Evolutionary conservation across 2,888 invertebrate genomes (phyloP).

Genomic region (Drosophila bunnanda): DNA sequence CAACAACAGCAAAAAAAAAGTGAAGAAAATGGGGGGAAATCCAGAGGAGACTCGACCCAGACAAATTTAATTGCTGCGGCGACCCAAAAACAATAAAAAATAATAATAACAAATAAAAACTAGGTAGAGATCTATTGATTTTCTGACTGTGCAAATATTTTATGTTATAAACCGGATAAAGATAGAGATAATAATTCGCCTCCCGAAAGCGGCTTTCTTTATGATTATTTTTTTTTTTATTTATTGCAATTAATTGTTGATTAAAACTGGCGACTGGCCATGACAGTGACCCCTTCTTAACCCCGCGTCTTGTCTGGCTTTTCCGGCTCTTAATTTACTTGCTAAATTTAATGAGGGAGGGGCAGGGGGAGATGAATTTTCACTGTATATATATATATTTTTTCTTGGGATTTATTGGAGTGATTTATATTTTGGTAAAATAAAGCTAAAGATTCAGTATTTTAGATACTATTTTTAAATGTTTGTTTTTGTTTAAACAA

Average conservation of each 20-base stretch:
- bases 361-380: not conserved
- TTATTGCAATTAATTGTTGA: conserved; percentile 67
- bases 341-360: conserved; percentile 45
- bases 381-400: too few relatives aligned
- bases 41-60: conserved; percentile 35
- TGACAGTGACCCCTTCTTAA: conserved; percentile 32
- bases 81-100: conserved; percentile 52
- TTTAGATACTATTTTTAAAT: not conserved
- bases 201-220: conserved; percentile 56
- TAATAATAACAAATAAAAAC: not conserved
- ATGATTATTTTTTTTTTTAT: conserved; percentile 71
- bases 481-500: not conserved
- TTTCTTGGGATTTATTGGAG: not conserved
- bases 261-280: conserved; percentile 43
- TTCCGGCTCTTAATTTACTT: conserved; percentile 39
- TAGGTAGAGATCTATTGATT: conserved; percentile 8
- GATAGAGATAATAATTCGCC: conserved; percentile 30
- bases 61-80: conserved; percentile 60
- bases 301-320: not conserved
- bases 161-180: conserved; percentile 12
- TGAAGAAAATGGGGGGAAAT: conserved; percentile 1
- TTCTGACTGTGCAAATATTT: conserved; percentile 17
- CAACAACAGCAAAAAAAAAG: not conserved
- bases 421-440: too few relatives aligned
- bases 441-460: not conserved